phyloP scores from a whole-genome alignment of 2,113 vertebrate species.

The Lontra canadensis region DNA sequence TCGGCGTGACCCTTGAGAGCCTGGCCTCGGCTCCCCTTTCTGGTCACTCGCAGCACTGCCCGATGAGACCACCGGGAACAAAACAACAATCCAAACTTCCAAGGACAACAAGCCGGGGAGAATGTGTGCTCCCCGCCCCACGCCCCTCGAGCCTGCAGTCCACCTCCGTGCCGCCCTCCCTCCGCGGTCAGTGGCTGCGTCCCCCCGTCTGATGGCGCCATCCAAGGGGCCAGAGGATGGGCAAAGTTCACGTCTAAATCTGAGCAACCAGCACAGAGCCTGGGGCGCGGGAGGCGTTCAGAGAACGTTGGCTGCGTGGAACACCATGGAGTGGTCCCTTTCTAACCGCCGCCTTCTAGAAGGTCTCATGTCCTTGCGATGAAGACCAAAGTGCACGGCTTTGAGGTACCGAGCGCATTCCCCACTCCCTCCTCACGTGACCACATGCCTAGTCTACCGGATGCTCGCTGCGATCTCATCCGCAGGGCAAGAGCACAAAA shows the following conservation, averaged over 20 bases:
- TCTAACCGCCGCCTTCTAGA: neutral
- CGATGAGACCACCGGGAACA: neutral
- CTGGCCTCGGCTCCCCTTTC: neutral
- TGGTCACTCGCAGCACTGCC: too few relatives aligned
- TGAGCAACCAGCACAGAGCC: neutral
- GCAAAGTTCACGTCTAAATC: too few relatives aligned
- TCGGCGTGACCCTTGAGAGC: neutral
- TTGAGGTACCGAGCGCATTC: neutral
- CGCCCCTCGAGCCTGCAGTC: rapidly evolving
- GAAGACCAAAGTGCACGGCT: neutral
- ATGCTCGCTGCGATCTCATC: neutral
- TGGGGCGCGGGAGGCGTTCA: neutral
- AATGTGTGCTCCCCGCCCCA: rapidly evolving
- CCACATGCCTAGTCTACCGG: neutral
- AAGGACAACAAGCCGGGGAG: neutral
- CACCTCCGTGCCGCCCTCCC: rapidly evolving
- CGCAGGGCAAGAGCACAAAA: neutral
- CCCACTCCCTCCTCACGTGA: neutral
- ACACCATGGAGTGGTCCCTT: neutral
- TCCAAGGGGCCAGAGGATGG: neutral
- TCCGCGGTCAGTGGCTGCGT: rapidly evolving
- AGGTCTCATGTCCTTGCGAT: neutral
- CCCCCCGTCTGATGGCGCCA: rapidly evolving
- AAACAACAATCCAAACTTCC: neutral
- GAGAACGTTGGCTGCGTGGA: neutral